phyloP scores from a whole-genome alignment of 1,140 invertebrate species.

The Drosophila yakuba region DNA sequence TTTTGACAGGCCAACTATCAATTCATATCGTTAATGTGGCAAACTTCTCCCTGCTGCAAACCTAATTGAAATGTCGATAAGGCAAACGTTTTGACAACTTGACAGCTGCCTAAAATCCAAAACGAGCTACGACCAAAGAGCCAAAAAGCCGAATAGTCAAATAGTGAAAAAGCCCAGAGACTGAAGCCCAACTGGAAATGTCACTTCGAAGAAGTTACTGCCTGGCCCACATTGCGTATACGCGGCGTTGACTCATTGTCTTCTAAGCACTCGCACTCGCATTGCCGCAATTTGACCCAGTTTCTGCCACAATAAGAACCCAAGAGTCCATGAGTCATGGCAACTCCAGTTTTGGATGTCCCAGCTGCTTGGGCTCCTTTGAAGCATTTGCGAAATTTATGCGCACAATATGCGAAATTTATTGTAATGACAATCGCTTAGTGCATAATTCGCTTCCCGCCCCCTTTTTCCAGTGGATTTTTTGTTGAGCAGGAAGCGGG shows the following conservation, averaged over 20 bases:
- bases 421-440: slow-evolving; percentile 81
- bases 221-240: slow-evolving; percentile 75
- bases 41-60: slow-evolving; percentile 48
- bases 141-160: neutral
- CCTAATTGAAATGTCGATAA: slow-evolving; percentile 81
- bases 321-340: slow-evolving; percentile 52
- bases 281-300: slow-evolving; percentile 63
- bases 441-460: slow-evolving; percentile 68
- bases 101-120: slow-evolving; percentile 46
- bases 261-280: slow-evolving; percentile 41
- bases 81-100: slow-evolving; percentile 65
- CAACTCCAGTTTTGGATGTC: slow-evolving; percentile 68
- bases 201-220: slow-evolving; percentile 60
- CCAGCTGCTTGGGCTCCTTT: slow-evolving; percentile 66
- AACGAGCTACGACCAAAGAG: neutral
- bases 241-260: slow-evolving; percentile 73
- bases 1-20: slow-evolving; percentile 76
- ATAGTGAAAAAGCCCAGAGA: neutral
- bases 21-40: slow-evolving; percentile 53
- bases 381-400: slow-evolving; percentile 75
- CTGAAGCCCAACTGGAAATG: slow-evolving; percentile 28
- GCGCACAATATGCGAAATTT: slow-evolving; percentile 82
- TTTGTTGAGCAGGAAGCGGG: slow-evolving; percentile 63
- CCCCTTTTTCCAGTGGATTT: slow-evolving; percentile 19
- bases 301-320: slow-evolving; percentile 50